Conservation (phyloP, 2,797 vertebrate genomes). For the Gallinago stenura region DNA sequence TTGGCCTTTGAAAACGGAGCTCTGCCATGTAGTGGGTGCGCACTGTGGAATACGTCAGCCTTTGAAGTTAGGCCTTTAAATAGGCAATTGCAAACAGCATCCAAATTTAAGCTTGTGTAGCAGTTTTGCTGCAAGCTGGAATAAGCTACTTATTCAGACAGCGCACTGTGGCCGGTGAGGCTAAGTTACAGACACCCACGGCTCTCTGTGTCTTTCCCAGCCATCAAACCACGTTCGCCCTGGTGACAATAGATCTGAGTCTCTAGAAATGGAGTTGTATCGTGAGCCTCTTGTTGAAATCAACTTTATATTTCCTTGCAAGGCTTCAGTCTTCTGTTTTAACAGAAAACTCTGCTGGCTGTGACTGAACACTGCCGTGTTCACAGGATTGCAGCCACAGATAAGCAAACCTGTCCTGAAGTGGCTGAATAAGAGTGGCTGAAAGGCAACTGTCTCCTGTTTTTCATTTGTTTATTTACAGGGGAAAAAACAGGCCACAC, state of each 20-base stretch:
- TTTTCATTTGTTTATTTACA: not conserved
- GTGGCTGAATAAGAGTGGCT: not conserved
- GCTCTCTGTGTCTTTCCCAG: not conserved
- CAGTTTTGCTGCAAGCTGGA: not conserved
- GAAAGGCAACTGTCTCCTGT: not conserved
- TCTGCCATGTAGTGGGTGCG: not conserved
- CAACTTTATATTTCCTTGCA: not conserved
- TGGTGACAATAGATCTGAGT: not conserved
- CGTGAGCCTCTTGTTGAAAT: not conserved
- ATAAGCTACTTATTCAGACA: not conserved
- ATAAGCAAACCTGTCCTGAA: not conserved
- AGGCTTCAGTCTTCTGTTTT: not conserved
- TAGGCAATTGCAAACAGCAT: not conserved
- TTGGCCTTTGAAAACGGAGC: constrained; percentile 46
- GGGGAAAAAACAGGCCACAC: not conserved
- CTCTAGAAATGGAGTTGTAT: not conserved
- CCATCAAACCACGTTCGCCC: not conserved
- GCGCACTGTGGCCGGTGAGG: not conserved
- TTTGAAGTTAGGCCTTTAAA: constrained; percentile 52
- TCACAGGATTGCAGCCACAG: not conserved
- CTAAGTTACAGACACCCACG: not conserved
- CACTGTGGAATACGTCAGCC: not conserved
- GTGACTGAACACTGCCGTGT: not conserved
- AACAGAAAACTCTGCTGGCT: not conserved
- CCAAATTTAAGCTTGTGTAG: not conserved